Percentiles rank a stretch among this genome's conserved stretches.
Conservation (phyloP, 2,888 invertebrate species). For the Athalia circularis region DNA sequence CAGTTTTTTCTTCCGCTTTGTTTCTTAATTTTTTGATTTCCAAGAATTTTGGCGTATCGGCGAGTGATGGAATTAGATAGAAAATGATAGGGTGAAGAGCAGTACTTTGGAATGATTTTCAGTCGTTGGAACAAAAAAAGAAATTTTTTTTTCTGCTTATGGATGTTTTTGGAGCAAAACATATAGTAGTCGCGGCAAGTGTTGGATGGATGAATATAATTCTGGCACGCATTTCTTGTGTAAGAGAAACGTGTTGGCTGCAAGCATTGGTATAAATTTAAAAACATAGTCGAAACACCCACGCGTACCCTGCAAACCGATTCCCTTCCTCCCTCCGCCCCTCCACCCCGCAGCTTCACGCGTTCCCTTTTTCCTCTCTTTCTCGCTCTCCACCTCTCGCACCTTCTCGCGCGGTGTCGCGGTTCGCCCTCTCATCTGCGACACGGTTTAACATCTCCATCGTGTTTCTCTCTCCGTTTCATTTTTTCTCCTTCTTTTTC, state of each 20-base stretch:
- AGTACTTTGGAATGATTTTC: not conserved
- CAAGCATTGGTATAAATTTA: constrained; percentile 61
- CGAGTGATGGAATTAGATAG: too few relatives aligned
- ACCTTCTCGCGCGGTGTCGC: not conserved
- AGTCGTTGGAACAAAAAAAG: not conserved
- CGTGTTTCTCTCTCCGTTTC: not conserved
- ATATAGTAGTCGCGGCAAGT: not conserved
- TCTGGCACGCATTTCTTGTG: constrained; percentile 46
- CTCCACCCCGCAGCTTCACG: constrained; percentile 42
- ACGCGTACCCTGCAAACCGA: constrained; percentile 22
- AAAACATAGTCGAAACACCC: constrained; percentile 56
- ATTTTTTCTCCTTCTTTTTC: not conserved
- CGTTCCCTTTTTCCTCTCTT: constrained; percentile 8
- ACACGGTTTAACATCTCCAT: not conserved
- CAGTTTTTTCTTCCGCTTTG: too few relatives aligned
- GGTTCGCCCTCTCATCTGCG: not conserved
- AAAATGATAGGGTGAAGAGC: too few relatives aligned
- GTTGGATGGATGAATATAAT: not conserved
- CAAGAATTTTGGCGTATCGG: too few relatives aligned
- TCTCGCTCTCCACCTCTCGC: not conserved
- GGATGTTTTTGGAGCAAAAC: not conserved
- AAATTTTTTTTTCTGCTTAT: not conserved
- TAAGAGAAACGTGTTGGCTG: constrained; percentile 46
- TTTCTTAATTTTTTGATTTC: too few relatives aligned
- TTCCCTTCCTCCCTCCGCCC: constrained; percentile 31